Conservation (phyloP, 2,797 vertebrate species). For the Dendrocincla tyrannina region DNA sequence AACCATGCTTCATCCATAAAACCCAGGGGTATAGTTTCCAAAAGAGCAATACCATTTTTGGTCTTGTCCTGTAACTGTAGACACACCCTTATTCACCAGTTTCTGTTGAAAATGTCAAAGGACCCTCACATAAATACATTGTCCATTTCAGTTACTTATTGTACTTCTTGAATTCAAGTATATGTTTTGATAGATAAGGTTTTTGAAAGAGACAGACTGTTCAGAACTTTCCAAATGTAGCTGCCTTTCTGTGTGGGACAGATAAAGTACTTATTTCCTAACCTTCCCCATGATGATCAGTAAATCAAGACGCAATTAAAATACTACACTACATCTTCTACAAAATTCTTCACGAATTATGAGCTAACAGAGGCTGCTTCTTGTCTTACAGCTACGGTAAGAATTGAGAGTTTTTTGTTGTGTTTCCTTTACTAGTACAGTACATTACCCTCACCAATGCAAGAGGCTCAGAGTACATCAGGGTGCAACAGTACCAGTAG, state of each 20-base stretch:
- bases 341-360: not conserved
- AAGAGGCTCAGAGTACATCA: not conserved
- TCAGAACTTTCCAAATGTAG: not conserved
- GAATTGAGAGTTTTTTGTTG: not conserved
- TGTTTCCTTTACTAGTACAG: not conserved
- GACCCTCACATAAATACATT: not conserved
- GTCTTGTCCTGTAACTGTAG: not conserved
- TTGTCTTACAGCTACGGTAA: not conserved
- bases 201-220: not conserved
- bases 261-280: not conserved
- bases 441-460: not conserved
- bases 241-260: not conserved
- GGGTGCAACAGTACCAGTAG: fast-evolving
- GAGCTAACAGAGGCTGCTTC: not conserved
- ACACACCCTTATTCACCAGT: not conserved
- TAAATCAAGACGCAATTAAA: not conserved
- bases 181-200: not conserved
- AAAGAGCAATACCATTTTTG: not conserved
- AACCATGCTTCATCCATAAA: not conserved
- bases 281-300: not conserved
- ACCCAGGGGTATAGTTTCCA: not conserved
- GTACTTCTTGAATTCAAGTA: not conserved
- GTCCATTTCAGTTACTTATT: not conserved
- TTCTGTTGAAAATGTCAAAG: not conserved
- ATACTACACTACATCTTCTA: not conserved